A percentile compares a stretch with the other conserved stretches of the same genome.
phyloP scores from a whole-genome alignment of 2,113 vertebrate genomes.

The Oryctolagus cuniculus region DNA sequence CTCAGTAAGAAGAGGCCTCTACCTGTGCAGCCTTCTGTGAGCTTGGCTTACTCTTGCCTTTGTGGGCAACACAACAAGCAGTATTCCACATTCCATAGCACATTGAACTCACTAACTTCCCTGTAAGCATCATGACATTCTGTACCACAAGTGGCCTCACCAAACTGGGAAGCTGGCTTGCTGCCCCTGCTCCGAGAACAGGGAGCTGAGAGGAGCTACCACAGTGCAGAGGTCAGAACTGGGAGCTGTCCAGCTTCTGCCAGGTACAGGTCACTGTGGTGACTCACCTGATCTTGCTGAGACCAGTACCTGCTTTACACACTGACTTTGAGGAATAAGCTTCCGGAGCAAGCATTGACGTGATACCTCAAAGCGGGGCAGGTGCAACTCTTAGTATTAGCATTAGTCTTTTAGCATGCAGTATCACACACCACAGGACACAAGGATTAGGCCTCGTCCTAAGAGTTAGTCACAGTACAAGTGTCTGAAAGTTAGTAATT shows the following conservation, averaged over 20 bases:
- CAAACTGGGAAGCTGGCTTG: background rate
- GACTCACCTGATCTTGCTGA: background rate
- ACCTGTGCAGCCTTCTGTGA: conserved; percentile 69
- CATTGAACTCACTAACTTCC: background rate
- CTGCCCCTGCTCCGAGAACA: background rate
- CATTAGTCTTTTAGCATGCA: background rate
- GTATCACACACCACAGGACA: background rate
- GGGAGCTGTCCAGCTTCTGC: background rate
- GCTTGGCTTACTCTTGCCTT: background rate
- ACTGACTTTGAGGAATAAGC: background rate
- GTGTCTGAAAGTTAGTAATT: conserved; percentile 13
- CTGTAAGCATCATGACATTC: background rate
- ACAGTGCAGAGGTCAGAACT: background rate
- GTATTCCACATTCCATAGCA: background rate
- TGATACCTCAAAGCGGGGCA: background rate
- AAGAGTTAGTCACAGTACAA: background rate
- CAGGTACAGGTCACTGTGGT: background rate
- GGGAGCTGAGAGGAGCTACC: background rate
- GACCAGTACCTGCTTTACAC: background rate
- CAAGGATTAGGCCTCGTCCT: background rate
- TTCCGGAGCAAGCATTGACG: background rate
- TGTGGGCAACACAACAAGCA: conserved; percentile 26
- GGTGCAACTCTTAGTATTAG: background rate
- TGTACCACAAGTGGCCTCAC: background rate
- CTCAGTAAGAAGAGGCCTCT: conserved; percentile 54